These are phyloP conservation scores for Gallirallus australis DNA, from an alignment of 2,797 vertebrate genomes.

Conservation along the genomic window DNA sequence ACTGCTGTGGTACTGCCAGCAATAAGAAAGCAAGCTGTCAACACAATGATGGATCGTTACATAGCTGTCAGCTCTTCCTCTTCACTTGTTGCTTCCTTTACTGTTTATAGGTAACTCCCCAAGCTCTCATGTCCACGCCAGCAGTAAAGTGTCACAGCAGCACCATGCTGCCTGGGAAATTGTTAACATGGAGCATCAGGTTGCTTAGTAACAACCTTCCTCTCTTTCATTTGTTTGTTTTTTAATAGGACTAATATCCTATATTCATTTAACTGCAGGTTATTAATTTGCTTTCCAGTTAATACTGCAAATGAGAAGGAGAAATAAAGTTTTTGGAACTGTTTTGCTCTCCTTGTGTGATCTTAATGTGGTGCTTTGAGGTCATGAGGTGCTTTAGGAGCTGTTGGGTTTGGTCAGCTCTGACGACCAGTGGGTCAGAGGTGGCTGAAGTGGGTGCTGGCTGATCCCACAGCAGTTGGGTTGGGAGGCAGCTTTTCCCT, in stretches of 20 bases:
- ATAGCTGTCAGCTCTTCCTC: not conserved
- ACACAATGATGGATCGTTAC: not conserved
- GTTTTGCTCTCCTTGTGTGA: not conserved
- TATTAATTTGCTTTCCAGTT: not conserved
- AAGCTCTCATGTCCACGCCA: rapidly evolving
- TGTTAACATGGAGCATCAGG: not conserved
- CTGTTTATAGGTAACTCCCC: not conserved
- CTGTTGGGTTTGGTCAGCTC: not conserved
- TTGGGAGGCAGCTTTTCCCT: not conserved
- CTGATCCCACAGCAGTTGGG: rapidly evolving
- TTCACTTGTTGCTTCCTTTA: not conserved
- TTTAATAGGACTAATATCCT: not conserved
- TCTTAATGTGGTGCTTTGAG: rapidly evolving
- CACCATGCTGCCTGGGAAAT: not conserved
- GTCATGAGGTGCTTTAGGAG: not conserved
- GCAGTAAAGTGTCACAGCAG: not conserved
- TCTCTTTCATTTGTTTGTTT: not conserved
- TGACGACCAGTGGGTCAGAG: not conserved
- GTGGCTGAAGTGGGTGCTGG: not conserved
- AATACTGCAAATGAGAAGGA: not conserved
- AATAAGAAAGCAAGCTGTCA: not conserved
- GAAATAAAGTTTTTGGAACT: not conserved
- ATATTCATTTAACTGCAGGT: not conserved
- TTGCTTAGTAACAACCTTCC: slow-evolving; percentile 36
- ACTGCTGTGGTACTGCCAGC: not conserved